Percentiles rank a stretch among this genome's conserved stretches.
Conservation (phyloP, 2,113 vertebrate genomes). For the Sinocyclocheilus anshuiensis region DNA sequence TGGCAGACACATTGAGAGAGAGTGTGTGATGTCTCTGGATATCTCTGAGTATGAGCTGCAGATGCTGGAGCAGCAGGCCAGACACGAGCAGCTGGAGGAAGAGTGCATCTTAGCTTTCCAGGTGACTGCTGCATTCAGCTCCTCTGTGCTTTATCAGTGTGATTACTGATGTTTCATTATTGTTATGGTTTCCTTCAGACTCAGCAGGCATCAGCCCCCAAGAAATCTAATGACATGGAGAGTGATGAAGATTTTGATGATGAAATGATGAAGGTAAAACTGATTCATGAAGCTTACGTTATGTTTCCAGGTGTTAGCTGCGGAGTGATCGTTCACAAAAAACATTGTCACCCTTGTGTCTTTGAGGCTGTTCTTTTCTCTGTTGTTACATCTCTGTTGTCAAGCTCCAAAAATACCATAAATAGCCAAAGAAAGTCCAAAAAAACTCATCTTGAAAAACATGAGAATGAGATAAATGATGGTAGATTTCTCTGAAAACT, state of each 20-base stretch:
- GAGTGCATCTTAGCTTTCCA: conserved; percentile 62
- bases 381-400: not conserved
- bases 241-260: conserved; percentile 84
- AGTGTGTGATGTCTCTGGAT: conserved; percentile 71
- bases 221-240: conserved; percentile 73
- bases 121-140: conserved; percentile 63
- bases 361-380: not conserved
- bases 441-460: not conserved
- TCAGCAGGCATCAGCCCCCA: conserved; percentile 61
- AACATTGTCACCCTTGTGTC: not conserved
- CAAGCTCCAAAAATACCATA: not conserved
- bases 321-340: not conserved
- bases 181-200: conserved; percentile 16
- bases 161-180: not conserved
- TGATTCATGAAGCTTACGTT: not conserved
- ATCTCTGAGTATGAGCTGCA: conserved; percentile 80
- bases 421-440: not conserved
- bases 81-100: conserved; percentile 54
- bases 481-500: not conserved
- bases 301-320: conserved; percentile 5
- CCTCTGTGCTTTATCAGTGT: not conserved
- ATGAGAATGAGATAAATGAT: not conserved
- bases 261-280: conserved; percentile 80
- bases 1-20: not conserved
- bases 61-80: conserved; percentile 73